phyloP scores from a whole-genome alignment of 2,113 vertebrate genomes.

The Heptranchias perlo region DNA sequence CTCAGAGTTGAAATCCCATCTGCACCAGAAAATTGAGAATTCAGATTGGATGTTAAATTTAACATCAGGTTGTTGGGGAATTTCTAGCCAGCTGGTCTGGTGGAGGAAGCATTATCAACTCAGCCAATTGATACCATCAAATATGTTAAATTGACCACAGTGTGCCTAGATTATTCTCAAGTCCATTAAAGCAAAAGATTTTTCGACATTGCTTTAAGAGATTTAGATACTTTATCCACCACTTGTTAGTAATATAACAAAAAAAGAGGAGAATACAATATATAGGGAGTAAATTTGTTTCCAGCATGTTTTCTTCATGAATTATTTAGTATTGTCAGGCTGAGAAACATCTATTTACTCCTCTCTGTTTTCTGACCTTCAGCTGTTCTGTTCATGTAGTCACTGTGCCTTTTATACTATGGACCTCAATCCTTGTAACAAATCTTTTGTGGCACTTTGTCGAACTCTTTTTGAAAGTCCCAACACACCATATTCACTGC shows the following conservation, averaged over 20 bases:
- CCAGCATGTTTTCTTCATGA: neutral
- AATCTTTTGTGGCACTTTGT: neutral
- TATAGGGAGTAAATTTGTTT: neutral
- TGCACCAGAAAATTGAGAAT: neutral
- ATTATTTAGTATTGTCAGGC: neutral
- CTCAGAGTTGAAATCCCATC: neutral
- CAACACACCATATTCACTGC: neutral
- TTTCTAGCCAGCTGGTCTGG: neutral
- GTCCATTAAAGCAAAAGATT: neutral
- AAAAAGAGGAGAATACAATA: neutral
- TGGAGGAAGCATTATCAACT: neutral
- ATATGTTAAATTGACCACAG: neutral
- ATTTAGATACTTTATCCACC: neutral
- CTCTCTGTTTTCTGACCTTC: neutral
- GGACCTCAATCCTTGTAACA: neutral
- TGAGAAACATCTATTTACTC: neutral
- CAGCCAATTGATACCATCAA: neutral
- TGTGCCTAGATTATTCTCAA: neutral
- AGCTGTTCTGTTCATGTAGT: neutral
- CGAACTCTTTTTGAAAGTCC: neutral
- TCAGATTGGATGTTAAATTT: slow-evolving; percentile 1
- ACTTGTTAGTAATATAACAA: neutral
- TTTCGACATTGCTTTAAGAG: neutral
- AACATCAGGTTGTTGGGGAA: neutral
- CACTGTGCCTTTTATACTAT: neutral